Conservation (phyloP, 2,797 vertebrate species). For the Jordanella pulchra region DNA sequence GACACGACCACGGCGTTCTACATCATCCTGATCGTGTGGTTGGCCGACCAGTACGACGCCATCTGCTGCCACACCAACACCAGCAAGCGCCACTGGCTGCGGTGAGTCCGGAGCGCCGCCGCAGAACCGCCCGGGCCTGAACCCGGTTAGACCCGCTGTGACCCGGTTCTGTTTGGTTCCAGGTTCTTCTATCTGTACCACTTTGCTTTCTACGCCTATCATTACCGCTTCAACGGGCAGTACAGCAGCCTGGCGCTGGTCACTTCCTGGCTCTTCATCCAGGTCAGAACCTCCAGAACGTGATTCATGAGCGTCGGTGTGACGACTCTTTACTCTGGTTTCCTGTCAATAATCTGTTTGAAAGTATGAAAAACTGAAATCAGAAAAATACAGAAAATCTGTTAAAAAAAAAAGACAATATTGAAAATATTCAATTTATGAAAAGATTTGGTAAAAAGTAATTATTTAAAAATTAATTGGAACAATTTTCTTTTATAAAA, state of each 20-base stretch:
- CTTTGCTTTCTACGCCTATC: slow-evolving; percentile 97
- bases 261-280: slow-evolving; percentile 98
- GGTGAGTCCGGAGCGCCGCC: slow-evolving; percentile 68
- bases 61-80: slow-evolving; percentile 98
- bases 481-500: too few relatives aligned
- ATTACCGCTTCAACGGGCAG: slow-evolving; percentile 97
- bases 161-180: slow-evolving; percentile 18
- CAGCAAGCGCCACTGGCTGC: slow-evolving; percentile 96
- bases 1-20: slow-evolving; percentile 98
- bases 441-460: too few relatives aligned
- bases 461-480: too few relatives aligned
- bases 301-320: too few relatives aligned
- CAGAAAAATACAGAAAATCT: too few relatives aligned
- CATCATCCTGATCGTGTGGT: slow-evolving; percentile 98
- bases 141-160: not conserved
- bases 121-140: too few relatives aligned
- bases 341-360: too few relatives aligned
- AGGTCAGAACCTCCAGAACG: slow-evolving; percentile 86
- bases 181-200: slow-evolving; percentile 99
- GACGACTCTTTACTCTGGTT: too few relatives aligned
- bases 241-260: slow-evolving; percentile 97
- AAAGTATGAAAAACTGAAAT: too few relatives aligned
- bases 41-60: slow-evolving; percentile 95
- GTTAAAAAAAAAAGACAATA: too few relatives aligned
- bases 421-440: too few relatives aligned